Conservation (phyloP, 2,797 vertebrate species). For the Propithecus deckenii region DNA sequence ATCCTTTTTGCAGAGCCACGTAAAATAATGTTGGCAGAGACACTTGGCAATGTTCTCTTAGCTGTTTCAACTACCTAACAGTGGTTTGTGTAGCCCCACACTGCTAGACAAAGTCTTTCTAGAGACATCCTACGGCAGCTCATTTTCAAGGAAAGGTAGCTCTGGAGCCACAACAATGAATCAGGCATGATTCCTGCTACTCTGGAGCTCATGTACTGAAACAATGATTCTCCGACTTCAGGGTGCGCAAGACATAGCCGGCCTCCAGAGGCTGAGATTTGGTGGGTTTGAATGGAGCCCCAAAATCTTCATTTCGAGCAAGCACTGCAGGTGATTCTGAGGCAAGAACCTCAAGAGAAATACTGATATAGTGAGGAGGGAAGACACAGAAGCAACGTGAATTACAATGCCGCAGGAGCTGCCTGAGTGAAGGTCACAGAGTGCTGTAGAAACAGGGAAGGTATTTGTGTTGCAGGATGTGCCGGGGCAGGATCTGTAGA, state of each 20-base stretch:
- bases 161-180: neutral
- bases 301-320: neutral
- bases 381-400: neutral
- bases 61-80: neutral
- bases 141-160: neutral
- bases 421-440: neutral
- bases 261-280: neutral
- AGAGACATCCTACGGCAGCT: neutral
- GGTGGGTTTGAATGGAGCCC: neutral
- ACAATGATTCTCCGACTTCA: neutral
- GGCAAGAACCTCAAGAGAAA: neutral
- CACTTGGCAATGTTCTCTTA: neutral
- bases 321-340: neutral
- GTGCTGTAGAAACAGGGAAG: neutral
- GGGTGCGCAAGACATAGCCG: accelerated
- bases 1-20: neutral
- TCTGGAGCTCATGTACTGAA: neutral
- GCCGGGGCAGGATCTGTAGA: neutral
- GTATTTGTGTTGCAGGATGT: neutral
- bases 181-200: neutral
- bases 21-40: neutral
- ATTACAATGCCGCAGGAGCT: neutral
- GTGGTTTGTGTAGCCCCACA: neutral
- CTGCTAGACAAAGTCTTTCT: neutral
- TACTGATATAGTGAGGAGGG: neutral